phyloP scores from a whole-genome alignment of 1,140 invertebrate species.

The Saccostrea echinata region DNA sequence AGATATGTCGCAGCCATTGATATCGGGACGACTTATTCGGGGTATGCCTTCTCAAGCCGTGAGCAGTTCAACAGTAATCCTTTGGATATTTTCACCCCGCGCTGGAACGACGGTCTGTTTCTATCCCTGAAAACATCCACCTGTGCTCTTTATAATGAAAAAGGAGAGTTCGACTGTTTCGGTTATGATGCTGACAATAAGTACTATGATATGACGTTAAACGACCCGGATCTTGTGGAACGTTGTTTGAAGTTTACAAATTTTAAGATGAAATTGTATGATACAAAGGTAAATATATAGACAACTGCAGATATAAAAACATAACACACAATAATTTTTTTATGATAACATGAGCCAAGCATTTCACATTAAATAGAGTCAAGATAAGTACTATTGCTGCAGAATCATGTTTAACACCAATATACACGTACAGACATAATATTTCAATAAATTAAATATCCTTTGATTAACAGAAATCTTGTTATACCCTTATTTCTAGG shows the following conservation, averaged over 20 bases:
- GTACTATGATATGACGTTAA: not conserved
- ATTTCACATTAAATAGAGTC: no score
- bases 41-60: slow-evolving; percentile 15
- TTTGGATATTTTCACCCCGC: not conserved
- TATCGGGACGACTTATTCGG: not conserved
- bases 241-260: not conserved
- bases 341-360: no score
- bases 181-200: slow-evolving; percentile 28
- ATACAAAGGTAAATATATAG: not conserved
- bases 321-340: no score
- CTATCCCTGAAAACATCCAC: slow-evolving; percentile 33
- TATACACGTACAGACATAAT: no score
- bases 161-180: not conserved
- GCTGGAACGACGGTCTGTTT: not conserved
- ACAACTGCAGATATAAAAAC: no score
- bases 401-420: no score
- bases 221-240: not conserved
- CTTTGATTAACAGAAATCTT: no score
- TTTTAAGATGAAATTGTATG: slow-evolving; percentile 8
- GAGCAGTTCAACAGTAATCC: slow-evolving; percentile 7
- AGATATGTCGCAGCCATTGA: not conserved
- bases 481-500: not conserved
- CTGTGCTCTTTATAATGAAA: not conserved
- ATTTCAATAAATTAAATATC: no score
- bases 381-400: no score